Evolutionary conservation across 2,113 vertebrate genomes (phyloP), one percentile per base, ranked within the genome.

Genomic region (Galbula dea): DNA sequence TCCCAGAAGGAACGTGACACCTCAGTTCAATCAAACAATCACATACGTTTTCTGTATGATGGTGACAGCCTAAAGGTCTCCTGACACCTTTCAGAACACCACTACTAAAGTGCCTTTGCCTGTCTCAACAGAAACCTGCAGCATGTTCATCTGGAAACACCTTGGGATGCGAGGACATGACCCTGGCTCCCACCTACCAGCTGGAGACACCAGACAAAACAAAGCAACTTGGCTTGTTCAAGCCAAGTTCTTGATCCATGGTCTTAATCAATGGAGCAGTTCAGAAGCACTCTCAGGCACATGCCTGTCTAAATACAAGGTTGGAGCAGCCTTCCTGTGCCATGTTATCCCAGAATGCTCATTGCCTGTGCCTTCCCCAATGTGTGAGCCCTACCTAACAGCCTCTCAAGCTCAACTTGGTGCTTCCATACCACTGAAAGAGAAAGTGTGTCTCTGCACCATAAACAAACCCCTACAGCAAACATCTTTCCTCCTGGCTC

Each of bases 1-100:
- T 86, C 62, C 74, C 62, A 14, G 71, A 41, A 26, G 71, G 75
- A 37, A 55, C 45, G 65, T 0, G 0, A 4, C 41, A 5, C 63
- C 2, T 0, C 4, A 0, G 61, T 3, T 23, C 19, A 29, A 7
- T 6, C 24, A 32, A 36, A 2, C 20, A 18, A 17, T 9, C 67
- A 5, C 0, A 0, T 1, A 0, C 7, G 83, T 39, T 3, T 78
- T 36, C 58, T 39, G 0, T 0, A 29, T 61, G 71, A n/a, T n/a
- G 83, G 71, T 10, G 51, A 57, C 34, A 59, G 58, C 80, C 37
- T 8, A 3, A 11, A 34, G 36, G 41, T 74, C 29, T 81, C 78
- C 66, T 4, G 10, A 15, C 55, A 36, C 68, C 26, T 36, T 36
- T 49, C 21, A 20, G 48, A 39, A n/a, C 39, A 65, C 41, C 29